Base-by-base conservation (phyloP, 2,888 invertebrate genomes). In the Andrena hattorfiana region DNA sequence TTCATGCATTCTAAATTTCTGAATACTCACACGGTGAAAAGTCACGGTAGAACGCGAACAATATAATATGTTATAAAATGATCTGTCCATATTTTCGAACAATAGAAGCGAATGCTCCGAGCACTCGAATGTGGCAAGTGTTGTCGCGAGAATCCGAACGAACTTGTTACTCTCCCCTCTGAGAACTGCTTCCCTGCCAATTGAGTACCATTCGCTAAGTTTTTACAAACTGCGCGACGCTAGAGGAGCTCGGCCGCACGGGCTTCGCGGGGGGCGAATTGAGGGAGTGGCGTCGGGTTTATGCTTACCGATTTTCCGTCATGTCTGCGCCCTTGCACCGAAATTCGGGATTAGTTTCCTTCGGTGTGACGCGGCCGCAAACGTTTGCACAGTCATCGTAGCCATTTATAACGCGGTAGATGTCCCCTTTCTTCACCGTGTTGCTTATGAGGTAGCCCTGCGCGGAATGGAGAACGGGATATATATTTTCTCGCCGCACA, bases 351-450 rank as follows among this genome's bases (percentile, higher is more conserved):
- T 92, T 85, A 20, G 77, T 89, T 77, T 93, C 91, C 6, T 71
- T 80, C 26, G 85, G 78, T 51, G 95, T 95, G 66, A 94, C 92
- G 64, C 93, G 93, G 1, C 96, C 96, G 89, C 97, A 97, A n/a
- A 96, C 93, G 90, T 96, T 95, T 3, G 95, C 96, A 88, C 96
- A 96, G 86, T 95, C 95, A 89, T 97, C 96, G 88, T 95, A 95
- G 8, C 96, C 96, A 88, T 95, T 95, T 59, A 96, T 92, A 28
- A 96, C 93, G 23, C 96, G 94, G 86, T 94, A 94, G 35, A 96
- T 94, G 90, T 96, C 95, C 0, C 96, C 96, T 84, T 95, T 93
- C 71, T 87, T 89, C 60, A 79, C 88, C 4, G 90, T 88, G 16
- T 82, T 84, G 56, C 87, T 89, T 72, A 95, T 84, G 90, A 95